These are phyloP conservation scores for Matsumyia berberina DNA, from an alignment of 2,888 invertebrate species.

Conservation along the genomic window DNA sequence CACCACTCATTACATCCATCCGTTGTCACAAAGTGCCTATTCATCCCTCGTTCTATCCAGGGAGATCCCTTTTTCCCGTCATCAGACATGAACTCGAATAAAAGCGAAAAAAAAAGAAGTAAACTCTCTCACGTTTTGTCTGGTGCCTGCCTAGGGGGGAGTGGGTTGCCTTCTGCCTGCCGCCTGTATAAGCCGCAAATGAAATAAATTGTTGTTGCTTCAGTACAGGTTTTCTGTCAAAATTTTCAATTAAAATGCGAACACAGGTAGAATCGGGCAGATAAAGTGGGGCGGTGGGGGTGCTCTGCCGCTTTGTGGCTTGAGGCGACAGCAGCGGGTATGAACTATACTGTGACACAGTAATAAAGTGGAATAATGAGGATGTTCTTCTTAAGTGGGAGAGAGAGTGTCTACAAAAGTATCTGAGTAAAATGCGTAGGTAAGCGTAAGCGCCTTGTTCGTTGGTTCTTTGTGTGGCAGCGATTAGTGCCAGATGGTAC, in stretches of 20 bases:
- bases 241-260: slow-evolving; percentile 77
- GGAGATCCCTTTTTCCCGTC: background rate
- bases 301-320: slow-evolving; percentile 15
- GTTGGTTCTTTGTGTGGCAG: slow-evolving; percentile 61
- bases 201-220: slow-evolving; percentile 70
- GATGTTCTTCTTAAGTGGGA: slow-evolving; percentile 74
- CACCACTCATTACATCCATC: slow-evolving; percentile 75
- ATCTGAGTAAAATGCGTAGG: slow-evolving; percentile 66
- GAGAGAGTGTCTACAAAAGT: slow-evolving; percentile 50
- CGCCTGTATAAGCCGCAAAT: slow-evolving; percentile 60
- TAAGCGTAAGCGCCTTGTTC: slow-evolving; percentile 69
- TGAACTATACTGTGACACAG: slow-evolving; percentile 75
- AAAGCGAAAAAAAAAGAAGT: slow-evolving; percentile 15
- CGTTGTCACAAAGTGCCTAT: slow-evolving; percentile 62
- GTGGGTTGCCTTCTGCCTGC: slow-evolving; percentile 8
- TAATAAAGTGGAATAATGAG: slow-evolving; percentile 75
- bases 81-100: slow-evolving; percentile 12
- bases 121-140: slow-evolving; percentile 49
- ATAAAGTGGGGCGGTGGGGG: background rate
- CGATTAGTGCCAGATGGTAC: slow-evolving; percentile 76
- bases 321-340: slow-evolving; percentile 45
- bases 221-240: slow-evolving; percentile 71
- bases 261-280: slow-evolving; percentile 66
- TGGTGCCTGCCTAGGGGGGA: background rate
- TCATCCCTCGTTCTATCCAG: slow-evolving; percentile 18